These are phyloP conservation scores for Malurus cyaneus DNA, from an alignment of 2,113 vertebrate genomes.

Conservation along the genomic window DNA sequence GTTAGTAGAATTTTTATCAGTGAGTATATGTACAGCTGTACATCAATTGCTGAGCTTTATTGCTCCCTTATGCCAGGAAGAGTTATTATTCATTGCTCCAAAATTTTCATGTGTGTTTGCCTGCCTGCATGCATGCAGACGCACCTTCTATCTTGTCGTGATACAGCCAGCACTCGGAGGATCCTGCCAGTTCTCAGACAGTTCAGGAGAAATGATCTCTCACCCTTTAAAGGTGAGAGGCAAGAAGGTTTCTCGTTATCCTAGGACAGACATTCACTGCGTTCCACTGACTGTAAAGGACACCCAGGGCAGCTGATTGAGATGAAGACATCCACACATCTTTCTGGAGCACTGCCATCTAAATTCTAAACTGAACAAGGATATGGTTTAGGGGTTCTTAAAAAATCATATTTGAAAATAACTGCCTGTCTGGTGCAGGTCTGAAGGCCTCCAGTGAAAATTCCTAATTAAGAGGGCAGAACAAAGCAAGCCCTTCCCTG, in stretches of 20 bases:
- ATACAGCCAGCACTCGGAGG: neutral
- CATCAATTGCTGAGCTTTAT: neutral
- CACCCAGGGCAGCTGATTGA: neutral
- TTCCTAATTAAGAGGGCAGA: neutral
- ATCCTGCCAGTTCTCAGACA: neutral
- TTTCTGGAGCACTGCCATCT: neutral
- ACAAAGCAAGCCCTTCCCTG: neutral
- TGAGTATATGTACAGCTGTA: neutral
- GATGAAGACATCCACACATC: neutral
- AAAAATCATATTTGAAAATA: neutral
- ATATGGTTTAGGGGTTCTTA: neutral
- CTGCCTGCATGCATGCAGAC: neutral
- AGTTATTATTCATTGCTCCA: neutral
- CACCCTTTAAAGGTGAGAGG: neutral
- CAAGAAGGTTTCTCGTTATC: neutral
- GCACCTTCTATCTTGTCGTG: rapidly evolving
- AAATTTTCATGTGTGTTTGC: neutral
- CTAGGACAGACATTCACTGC: neutral
- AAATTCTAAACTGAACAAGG: neutral
- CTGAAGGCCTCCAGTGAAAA: neutral
- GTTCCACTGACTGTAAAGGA: neutral
- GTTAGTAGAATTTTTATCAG: neutral
- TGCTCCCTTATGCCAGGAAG: neutral
- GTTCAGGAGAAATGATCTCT: neutral
- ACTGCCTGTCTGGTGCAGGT: too few species aligned